Evolutionary conservation across 2,888 invertebrate genomes (phyloP), one percentile per base, ranked within the genome.

Genomic region (Chloromyia formosa): DNA sequence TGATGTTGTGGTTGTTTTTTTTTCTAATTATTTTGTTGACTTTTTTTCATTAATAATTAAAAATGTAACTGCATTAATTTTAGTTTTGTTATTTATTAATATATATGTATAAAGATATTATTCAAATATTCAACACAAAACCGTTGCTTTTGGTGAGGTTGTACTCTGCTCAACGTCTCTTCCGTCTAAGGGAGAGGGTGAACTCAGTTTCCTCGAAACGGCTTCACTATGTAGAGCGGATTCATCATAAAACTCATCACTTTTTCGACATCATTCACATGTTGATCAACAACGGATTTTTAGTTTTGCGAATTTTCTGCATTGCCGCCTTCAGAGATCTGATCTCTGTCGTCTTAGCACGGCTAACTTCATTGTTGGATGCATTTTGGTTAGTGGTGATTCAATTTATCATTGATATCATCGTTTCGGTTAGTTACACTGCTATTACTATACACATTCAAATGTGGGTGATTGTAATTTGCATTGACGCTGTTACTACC

Each of bases 101-200:
- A 35, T 35, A 35, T 35, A 35, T 35, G 27, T 35, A 35, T 35
- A 35, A 35, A 35, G 27, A 35, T 35, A 35, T 49, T 49, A 49
- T 10, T 73, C 80, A 81, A 77, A 82, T 81, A 83, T 83, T 87
- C 78, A 88, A 86, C 84, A 91, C 90, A 86, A 35, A 91, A 91
- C 83, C 89, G 88, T 85, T 90, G 90, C 86, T 90, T 89, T 82
- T 90, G n/a, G 88, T 86, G 77, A 73, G 61, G 75, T 74, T 62
- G 76, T 74, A 75, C 78, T 75, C 74, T 78, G 84, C 84, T 91
- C 91, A 82, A 91, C 91, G 86, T 92, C 92, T 89, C 91, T 89
- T 84, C 92, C 92, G 84, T 87, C 88, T 81, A 89, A 88, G 82
- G 90, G 88, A 82, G 86, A 86, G 84, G 86, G 83, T 81, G 87